Percentiles rank a stretch among this genome's conserved stretches.
These are phyloP conservation scores for Frankliniella intonsa DNA, from an alignment of 2,888 invertebrate species.

Conservation along the genomic window DNA sequence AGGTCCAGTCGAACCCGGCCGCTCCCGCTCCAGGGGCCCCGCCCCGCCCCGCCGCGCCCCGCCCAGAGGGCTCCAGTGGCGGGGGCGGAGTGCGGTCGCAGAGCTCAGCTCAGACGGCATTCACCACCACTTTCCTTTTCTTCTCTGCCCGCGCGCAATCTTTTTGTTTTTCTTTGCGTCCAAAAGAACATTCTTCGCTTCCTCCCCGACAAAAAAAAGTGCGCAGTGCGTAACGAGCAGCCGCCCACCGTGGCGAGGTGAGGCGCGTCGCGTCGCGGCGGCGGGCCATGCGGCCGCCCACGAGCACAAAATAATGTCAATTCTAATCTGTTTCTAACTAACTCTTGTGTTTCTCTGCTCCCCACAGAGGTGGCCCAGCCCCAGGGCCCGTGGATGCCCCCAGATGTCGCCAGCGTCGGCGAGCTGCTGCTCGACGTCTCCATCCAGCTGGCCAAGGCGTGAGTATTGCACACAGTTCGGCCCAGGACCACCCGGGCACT, in stretches of 20 bases:
- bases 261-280: too few relatives aligned
- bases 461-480: constrained; percentile 46
- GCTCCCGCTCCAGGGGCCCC: background rate
- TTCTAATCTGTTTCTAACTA: background rate
- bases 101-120: background rate
- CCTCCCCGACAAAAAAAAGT: background rate
- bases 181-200: background rate
- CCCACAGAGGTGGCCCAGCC: constrained; percentile 73
- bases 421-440: constrained; percentile 82
- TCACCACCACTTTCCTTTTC: background rate
- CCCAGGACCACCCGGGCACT: too few relatives aligned
- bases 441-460: constrained; percentile 76
- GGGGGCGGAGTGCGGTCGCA: background rate
- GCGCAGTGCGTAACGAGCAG: background rate
- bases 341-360: constrained; percentile 27
- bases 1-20: too few relatives aligned
- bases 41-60: background rate
- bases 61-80: too few relatives aligned
- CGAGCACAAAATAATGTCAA: background rate
- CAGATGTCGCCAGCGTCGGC: constrained; percentile 80
- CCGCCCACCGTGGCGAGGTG: background rate
- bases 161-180: background rate
- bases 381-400: constrained; percentile 75
- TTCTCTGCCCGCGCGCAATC: background rate
- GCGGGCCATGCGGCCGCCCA: background rate